phyloP scores from a whole-genome alignment of 2,797 vertebrate genomes.

The Lepidocolaptes lacrymiger region DNA sequence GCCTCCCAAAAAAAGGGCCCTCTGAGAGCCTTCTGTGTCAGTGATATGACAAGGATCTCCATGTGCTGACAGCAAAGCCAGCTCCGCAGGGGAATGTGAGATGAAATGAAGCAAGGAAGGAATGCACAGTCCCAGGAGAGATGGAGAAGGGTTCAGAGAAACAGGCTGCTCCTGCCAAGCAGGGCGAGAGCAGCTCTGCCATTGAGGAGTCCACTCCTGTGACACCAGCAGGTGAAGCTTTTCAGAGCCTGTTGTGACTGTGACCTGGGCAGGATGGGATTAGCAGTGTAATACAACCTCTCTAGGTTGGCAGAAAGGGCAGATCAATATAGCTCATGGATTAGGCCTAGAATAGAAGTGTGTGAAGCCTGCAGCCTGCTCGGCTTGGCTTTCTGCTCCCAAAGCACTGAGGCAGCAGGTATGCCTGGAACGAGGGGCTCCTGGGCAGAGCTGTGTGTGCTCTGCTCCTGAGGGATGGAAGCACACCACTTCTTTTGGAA shows the following conservation, averaged over 20 bases:
- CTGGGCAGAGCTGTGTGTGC: neutral
- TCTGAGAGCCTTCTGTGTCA: neutral
- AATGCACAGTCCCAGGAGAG: slow-evolving; percentile 24
- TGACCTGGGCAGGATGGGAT: slow-evolving; percentile 64
- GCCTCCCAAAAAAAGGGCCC: neutral
- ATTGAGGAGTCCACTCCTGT: slow-evolving; percentile 30
- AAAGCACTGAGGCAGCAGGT: slow-evolving; percentile 19
- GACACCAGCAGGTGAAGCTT: slow-evolving; percentile 62
- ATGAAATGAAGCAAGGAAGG: slow-evolving; percentile 11
- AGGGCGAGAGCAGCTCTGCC: slow-evolving; percentile 8
- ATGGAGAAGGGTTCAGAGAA: slow-evolving; percentile 25
- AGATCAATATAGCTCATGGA: slow-evolving; percentile 55
- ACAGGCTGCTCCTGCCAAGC: slow-evolving; percentile 36
- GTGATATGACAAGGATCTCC: neutral
- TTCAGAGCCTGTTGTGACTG: slow-evolving; percentile 35
- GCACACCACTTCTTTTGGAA: neutral
- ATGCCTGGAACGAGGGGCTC: neutral
- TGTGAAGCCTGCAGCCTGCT: slow-evolving; percentile 17
- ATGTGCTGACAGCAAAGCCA: slow-evolving; percentile 43
- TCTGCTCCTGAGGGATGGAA: neutral
- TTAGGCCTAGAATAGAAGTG: slow-evolving; percentile 51
- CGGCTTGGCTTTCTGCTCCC: slow-evolving; percentile 20
- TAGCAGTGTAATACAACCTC: slow-evolving; percentile 54
- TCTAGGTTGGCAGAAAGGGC: slow-evolving; percentile 49
- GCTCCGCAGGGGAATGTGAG: slow-evolving; percentile 15